Evolutionary conservation across 2,113 vertebrate genomes (phyloP), one percentile per base, ranked within the genome.

Genomic region (Chloebia gouldiae): DNA sequence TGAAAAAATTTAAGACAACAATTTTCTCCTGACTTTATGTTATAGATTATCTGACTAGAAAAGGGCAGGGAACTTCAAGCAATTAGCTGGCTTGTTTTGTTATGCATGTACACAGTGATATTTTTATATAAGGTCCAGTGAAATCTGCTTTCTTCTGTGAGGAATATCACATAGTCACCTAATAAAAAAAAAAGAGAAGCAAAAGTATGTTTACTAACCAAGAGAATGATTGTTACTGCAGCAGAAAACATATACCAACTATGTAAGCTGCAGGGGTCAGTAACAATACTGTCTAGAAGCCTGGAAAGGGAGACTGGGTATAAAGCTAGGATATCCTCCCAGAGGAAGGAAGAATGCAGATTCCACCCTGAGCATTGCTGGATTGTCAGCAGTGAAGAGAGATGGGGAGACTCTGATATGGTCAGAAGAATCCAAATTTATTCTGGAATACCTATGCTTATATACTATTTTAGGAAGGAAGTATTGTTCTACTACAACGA

Each of bases 371-470:
- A 68, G 7, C 3, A 20, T 33, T 50, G 15, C 19, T 69, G 33
- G 10, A n/a, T 15, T 4, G n/a, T n/a, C 4, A 2, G 54, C 1
- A 1, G n/a, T 57, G 33, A 33, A 57, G 33, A 57, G 54, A n/a
- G 13, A 57, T n/a, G 6, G 33, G 33, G 33, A n/a, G 21, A 57
- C 54, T n/a, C 13, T 3, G 4, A n/a, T 23, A 23, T 22, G 22
- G 54, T 23, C 33, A 57, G 20, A 57, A 57, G 21, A n/a, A 57
- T 57, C 21, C 33, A n/a, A n/a, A 9, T 57, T n/a, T n/a, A 57
- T n/a, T 57, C 21, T n/a, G 54, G 33, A n/a, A 15, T 57, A 57
- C 21, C 21, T n/a, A 57, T 56, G 54, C 13, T 22, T 22, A 9
- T n/a, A 57, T 57, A 57, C 54, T 23, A 23, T 57, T 57, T 57